Evolutionary conservation across 2,113 vertebrate genomes (phyloP), one percentile per base, ranked within the genome.

Genomic region (Boleophthalmus pectinirostris): DNA sequence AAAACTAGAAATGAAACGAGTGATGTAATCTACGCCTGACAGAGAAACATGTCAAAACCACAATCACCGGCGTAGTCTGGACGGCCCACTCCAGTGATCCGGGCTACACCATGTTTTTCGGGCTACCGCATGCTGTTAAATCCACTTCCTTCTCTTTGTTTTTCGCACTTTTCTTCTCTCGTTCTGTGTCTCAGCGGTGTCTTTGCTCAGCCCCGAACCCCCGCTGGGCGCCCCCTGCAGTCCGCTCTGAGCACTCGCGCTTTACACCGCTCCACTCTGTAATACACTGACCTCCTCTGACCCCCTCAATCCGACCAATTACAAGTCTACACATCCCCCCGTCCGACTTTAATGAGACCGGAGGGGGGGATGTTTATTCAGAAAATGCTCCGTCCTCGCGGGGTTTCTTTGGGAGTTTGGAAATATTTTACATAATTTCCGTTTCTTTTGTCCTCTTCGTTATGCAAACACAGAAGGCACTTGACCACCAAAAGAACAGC

Each of bases 311-410:
- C 64, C n/a, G 12, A 18, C 16, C 15, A 13, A 3, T 49, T 45
- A 9, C 67, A 43, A 43, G 8, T 10, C 38, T 10, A 29, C 38
- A 43, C 7, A 23, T 73, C 21, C 0, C n/a, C 15, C 57, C 68
- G 69, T 68, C 71, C 23, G 68, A 49, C 56, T 58, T 56, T 79
- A 46, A 77, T 53, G 8, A 53, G 33, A 63, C 20, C 20, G 47
- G 43, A 25, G 67, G 71, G 69, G 53, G 38, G 20, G 14, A 49
- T 79, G 65, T 78, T 65, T 67, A 54, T 54, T 29, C 25, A 33
- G 61, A 70, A 66, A 47, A 33, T 29, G 24, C 47, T 43, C 45
- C 66, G 75, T 68, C 65, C 69, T 58, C 21, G 3, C 56, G 0
- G 8, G 56, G 57, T 18, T 61, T 25, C 1, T 33, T 61, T 2